Base-by-base conservation (phyloP, 2,113 vertebrate species). In the Oenanthe melanoleuca region DNA sequence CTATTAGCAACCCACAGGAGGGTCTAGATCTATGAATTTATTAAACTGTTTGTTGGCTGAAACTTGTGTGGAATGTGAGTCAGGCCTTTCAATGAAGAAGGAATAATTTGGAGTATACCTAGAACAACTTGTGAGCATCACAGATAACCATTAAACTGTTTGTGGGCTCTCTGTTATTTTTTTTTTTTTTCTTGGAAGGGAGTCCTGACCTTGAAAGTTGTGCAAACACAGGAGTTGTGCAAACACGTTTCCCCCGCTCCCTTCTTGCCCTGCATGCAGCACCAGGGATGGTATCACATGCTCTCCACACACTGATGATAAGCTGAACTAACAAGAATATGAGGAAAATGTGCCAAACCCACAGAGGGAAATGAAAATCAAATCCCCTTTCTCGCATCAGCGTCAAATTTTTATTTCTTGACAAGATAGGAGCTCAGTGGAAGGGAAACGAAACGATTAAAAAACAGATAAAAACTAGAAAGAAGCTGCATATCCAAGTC, bases 331-430 rank as follows among this genome's bases (percentile, higher is more conserved):
- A 97, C 80, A 88, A 89, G 93, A 90, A 71, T 82, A 82, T 56
- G 92, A 64, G 88, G 92, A 87, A 96, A 97, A 96, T 77, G 92
- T 67, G 87, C 90, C 77, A 80, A 96, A 95, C 73, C 85, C 66
- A 0, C 45, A 28, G 42, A 91, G 94, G 90, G 96, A 94, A 97
- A 96, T 96, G 94, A 97, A 95, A 97, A 89, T 95, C 90, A 92
- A 95, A 87, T 96, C 97, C 96, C 95, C 91, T 96, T 96, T 86
- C 94, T 93, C 65, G 33, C 96, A 91, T 92, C 97, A 92, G 92
- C 80, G 25, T 96, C 97, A 92, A 93, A 96, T 97, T 96, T 97
- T 96, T 96, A 95, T 96, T 97, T 97, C 94, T 97, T 95, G 89
- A 96, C 96, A 96, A 95, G 96, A 96, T 44, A 96, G 92, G 88